Percentiles rank a stretch among this genome's conserved stretches.
phyloP scores from a whole-genome alignment of 2,888 invertebrate species.

The Gasteruption jaculator region DNA sequence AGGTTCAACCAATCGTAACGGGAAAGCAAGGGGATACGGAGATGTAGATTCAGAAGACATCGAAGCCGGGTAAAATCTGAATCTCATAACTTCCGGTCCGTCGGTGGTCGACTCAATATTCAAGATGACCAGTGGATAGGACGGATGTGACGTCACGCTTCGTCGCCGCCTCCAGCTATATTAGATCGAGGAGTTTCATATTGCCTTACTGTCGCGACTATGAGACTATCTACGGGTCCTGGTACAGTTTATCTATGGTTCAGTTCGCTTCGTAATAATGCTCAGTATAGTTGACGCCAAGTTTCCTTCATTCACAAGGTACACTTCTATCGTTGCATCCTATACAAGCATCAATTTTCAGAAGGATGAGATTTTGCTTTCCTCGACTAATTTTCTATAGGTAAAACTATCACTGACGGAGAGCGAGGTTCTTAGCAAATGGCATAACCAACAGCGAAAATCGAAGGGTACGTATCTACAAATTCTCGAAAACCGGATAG shows the following conservation, averaged over 20 bases:
- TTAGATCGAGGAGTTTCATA: constrained; percentile 50
- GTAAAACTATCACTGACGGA: no score
- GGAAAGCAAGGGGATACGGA: neutral
- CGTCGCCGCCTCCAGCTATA: constrained; percentile 50
- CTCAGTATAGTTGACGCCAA: no score
- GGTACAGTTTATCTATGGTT: constrained; percentile 37
- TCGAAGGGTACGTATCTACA: no score
- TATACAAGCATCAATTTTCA: no score
- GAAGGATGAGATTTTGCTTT: no score
- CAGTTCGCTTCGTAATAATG: constrained; percentile 43
- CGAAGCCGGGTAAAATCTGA: constrained; percentile 42
- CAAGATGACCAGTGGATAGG: constrained; percentile 48
- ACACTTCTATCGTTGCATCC: no score
- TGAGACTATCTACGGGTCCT: constrained; percentile 18
- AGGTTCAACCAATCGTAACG: no score
- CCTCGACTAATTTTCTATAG: no score
- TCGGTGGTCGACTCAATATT: constrained; percentile 48
- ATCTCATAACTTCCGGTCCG: constrained; percentile 51
- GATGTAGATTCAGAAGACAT: constrained; percentile 22
- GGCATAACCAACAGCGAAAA: no score
- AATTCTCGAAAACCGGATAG: no score
- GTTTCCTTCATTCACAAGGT: no score
- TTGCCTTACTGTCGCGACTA: constrained; percentile 33
- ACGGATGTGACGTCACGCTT: constrained; percentile 50
- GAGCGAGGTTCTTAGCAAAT: no score